Evolutionary conservation across 2,797 vertebrate genomes (phyloP).

Genomic region (Knipowitschia caucasica): DNA sequence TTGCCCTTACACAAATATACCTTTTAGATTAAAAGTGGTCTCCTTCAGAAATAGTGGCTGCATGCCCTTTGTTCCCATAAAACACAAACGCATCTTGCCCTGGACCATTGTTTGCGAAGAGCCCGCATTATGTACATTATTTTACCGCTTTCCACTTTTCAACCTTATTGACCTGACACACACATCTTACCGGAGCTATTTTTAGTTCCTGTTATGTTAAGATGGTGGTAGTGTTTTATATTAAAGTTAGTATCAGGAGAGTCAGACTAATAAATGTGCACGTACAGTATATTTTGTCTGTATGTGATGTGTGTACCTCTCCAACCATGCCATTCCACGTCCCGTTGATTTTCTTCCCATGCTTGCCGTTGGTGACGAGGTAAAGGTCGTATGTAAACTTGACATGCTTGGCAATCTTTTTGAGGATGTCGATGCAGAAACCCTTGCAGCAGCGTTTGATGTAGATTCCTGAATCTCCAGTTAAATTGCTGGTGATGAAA

Average conservation of each 20-base stretch:
- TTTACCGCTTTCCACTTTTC: neutral
- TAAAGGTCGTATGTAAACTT: conserved; percentile 98
- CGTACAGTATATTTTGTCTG: too few relatives aligned
- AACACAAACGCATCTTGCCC: neutral
- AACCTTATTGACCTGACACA: conserved; percentile 85
- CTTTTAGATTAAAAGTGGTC: too few relatives aligned
- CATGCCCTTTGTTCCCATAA: too few relatives aligned
- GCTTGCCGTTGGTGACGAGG: conserved; percentile 96
- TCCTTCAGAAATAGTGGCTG: too few relatives aligned
- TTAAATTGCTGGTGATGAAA: conserved; percentile 81
- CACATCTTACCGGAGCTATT: neutral
- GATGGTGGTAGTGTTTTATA: neutral
- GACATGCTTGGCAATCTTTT: conserved; percentile 95
- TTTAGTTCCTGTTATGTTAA: neutral
- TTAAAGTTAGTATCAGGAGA: neutral
- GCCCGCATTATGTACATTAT: neutral
- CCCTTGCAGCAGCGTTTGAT: conserved; percentile 98
- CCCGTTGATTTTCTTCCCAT: conserved; percentile 97
- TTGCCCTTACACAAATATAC: neutral
- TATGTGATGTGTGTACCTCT: conserved; percentile 81
- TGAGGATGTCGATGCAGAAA: conserved; percentile 98
- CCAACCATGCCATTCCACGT: conserved; percentile 98
- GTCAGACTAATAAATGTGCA: too few relatives aligned
- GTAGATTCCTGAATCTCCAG: conserved; percentile 88
- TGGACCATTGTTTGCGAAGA: neutral